A percentile compares a stretch with the other conserved stretches of the same genome.
Conservation (phyloP, 2,113 vertebrate species). For the Notarius quadriscutis region DNA sequence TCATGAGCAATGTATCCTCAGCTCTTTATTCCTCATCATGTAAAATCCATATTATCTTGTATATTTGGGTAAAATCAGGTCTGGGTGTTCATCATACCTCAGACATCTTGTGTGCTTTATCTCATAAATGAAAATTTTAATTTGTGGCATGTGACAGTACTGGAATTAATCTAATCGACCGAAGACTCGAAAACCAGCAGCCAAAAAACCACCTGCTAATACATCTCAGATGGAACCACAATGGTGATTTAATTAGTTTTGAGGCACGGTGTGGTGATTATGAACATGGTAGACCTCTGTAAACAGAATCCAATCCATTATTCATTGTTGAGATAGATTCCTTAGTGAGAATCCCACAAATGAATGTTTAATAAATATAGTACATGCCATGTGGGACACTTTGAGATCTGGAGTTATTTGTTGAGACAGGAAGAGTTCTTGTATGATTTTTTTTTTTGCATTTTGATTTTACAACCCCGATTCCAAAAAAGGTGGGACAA, state of each 20-base stretch:
- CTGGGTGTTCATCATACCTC: no score
- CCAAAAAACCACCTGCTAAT: neutral
- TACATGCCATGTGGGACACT: constrained; percentile 39
- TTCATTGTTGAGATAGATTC: constrained; percentile 75
- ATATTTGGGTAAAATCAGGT: no score
- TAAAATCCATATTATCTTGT: neutral
- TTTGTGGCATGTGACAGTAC: neutral
- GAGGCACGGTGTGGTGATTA: constrained; percentile 72
- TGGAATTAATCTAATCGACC: neutral
- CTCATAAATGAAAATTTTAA: neutral
- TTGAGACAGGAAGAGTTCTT: neutral
- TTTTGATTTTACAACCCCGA: neutral
- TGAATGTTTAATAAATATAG: constrained; percentile 69
- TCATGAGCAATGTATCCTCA: neutral
- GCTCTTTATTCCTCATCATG: neutral
- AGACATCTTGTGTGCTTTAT: no score
- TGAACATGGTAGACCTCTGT: constrained; percentile 63
- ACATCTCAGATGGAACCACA: constrained; percentile 36
- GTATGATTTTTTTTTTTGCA: neutral
- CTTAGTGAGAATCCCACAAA: constrained; percentile 65
- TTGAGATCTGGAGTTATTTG: constrained; percentile 16
- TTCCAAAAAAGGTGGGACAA: no score
- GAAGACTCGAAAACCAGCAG: neutral
- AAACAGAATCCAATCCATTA: constrained; percentile 77
- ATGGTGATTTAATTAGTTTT: constrained; percentile 69